Base-by-base conservation (phyloP, 2,888 invertebrate species). In the Epirrhoe tristata region DNA sequence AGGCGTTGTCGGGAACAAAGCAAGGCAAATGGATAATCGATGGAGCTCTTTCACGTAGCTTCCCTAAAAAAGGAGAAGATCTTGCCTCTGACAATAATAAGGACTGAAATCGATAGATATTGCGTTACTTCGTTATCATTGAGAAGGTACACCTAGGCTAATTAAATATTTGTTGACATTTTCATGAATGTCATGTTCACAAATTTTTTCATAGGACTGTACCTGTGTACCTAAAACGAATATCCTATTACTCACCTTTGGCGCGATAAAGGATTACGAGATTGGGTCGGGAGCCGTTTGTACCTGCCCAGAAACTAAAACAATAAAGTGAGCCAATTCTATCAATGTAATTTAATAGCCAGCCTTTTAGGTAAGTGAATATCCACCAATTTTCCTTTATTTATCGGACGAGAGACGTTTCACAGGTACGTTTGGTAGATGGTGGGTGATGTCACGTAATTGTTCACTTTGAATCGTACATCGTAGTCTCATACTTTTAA, bases 1-100 rank as follows among this genome's bases (percentile, higher is more conserved):
- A 70, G 61, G 66, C 68, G 66, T 48, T 73, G 72, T 72, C 69
- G 72, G 72, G 78, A 76, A 80, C 77, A 81, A 82, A 82, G 79
- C 74, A 73, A 73, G 72, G 75, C 72, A 79, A 83, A 85, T 83
- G 81, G 82, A 82, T 85, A 88, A 86, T 87, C 87, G 79, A 88
- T 86, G 76, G 71, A 77, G 74, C 75, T 71, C 76, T 77, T 77
- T 75, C 80, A 78, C 79, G 77, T 84, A 82, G 80, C 77, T 77
- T 77, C 80, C 82, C 80, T 80, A 81, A 85, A 84, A 82, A 84
- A 81, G 77, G 79, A 77, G 74, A 71, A 73, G 69, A 58, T 66
- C 74, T 70, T 60, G 63, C 69, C 66, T 57, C 14, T 39, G 46
- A 66, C 67, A 71, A 63, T 75, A 78, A 78, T 67, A 70, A 55